Conservation (phyloP, 92 coral and sea anemone genomes). For the Nematostella vectensis region DNA sequence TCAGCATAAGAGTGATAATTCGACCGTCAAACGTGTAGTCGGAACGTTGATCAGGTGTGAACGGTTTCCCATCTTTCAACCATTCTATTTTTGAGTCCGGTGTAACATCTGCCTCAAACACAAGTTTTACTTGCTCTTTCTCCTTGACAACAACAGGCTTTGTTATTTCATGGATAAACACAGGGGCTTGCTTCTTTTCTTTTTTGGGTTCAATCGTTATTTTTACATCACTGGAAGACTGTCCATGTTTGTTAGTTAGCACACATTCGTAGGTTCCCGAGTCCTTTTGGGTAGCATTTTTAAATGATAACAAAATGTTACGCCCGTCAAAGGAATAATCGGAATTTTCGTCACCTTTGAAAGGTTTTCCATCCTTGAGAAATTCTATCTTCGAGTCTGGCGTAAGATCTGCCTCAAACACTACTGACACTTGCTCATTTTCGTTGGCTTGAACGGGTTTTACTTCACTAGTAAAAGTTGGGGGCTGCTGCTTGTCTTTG, state of each 20-base stretch:
- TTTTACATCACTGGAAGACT: conserved; percentile 39
- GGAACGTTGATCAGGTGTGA: conserved; percentile 54
- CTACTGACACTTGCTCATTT: conserved; percentile 42
- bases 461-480: conserved; percentile 17
- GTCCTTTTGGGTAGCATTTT: conserved; percentile 20
- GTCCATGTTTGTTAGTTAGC: conserved; percentile 37
- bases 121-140: conserved; percentile 54
- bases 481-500: conserved; percentile 31
- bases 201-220: conserved; percentile 1
- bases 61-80: conserved; percentile 71
- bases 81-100: conserved; percentile 77
- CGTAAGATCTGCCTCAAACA: conserved; percentile 42
- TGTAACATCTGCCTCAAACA: conserved; percentile 53
- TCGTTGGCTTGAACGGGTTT: conserved; percentile 34
- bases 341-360: conserved; percentile 37
- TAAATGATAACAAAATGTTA: conserved; percentile 11
- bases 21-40: conserved; percentile 50
- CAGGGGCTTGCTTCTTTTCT: conserved; percentile 35
- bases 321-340: conserved; percentile 17
- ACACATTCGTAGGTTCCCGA: conserved; percentile 55
- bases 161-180: conserved; percentile 56
- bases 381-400: conserved; percentile 60
- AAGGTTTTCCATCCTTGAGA: conserved; percentile 42
- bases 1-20: conserved; percentile 52
- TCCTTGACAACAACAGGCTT: conserved; percentile 53